Evolutionary conservation across 92 coral and sea anemone species (phyloP).

Genomic region (Hydrozoanthus gracilis): DNA sequence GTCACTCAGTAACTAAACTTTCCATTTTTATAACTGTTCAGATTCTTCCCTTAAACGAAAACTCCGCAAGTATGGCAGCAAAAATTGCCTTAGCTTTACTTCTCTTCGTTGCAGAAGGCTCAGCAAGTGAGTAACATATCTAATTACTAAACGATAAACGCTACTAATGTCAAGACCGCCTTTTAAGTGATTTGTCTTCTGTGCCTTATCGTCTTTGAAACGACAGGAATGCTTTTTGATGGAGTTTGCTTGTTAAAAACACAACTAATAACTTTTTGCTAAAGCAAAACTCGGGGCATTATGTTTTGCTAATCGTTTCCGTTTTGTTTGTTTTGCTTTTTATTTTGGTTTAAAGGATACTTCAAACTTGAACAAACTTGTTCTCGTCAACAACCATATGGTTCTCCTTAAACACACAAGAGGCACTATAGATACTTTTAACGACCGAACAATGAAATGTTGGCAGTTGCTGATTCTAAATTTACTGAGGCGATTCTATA

Average conservation of each 20-base stretch:
- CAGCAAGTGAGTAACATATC: neutral
- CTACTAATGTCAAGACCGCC: neutral
- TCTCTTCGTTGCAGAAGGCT: neutral
- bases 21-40: neutral
- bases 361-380: neutral
- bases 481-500: too few relatives aligned
- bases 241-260: too few relatives aligned
- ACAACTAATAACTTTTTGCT: too few relatives aligned
- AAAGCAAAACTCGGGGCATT: neutral
- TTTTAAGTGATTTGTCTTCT: neutral
- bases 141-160: neutral
- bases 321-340: neutral
- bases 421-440: neutral
- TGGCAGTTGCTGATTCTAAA: too few relatives aligned
- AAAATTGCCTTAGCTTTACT: neutral
- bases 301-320: neutral
- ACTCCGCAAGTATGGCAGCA: neutral
- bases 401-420: neutral
- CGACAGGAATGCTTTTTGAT: neutral
- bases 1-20: too few relatives aligned
- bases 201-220: neutral
- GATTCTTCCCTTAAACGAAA: neutral
- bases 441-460: neutral
- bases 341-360: conserved; percentile 27
- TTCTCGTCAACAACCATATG: neutral